Base-by-base conservation (phyloP, 2,797 vertebrate species). In the Danionella dracula region DNA sequence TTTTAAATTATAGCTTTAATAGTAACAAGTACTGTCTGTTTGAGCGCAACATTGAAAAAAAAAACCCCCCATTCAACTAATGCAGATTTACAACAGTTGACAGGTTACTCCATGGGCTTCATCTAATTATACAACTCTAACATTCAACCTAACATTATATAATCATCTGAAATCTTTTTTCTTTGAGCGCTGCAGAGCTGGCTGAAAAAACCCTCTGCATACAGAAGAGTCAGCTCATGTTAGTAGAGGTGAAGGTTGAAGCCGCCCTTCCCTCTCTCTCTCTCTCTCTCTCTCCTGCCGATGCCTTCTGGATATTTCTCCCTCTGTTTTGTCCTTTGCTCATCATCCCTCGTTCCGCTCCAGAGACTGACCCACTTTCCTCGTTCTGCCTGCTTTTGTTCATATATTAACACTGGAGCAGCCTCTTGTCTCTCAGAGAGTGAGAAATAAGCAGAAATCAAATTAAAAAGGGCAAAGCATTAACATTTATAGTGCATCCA, bases 311-410 rank as follows among this genome's bases (percentile, higher is more conserved):
- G 50, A 51, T 58, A 37, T 54, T 45, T 48, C 59, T 64, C 41
- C 46, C 11, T 40, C 34, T 61, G 20, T 44, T 51, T 61, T 19
- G 27, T 37, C 49, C 27, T 11, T 61, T 29, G 48, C 60, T 70
- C 62, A 56, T 45, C 48, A 54, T 50, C 37, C 54, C 42, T 45
- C 40, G 31, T 50, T 70, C 32, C 13, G 10, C 48, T 46, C 62
- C 38, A 1, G 53, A 48, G 53, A 27, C 68, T 65, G 68, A 71
- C 61, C 68, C 61, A 71, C 68, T 65, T 71, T 65, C 54, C 6
- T 16, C 1, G 16, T 57, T 41, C 56, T 35, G 37, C 56, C 55
- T 60, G 55, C n/a, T 68, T 55, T 23, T 53, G 12, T 38, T 58
- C 38, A 29, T 11, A 42, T 38, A 59, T 53, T 38, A 58, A 27